Evolutionary conservation across 2,113 vertebrate species (phyloP), one percentile per base, ranked within the genome.

Genomic region (Lynx canadensis): DNA sequence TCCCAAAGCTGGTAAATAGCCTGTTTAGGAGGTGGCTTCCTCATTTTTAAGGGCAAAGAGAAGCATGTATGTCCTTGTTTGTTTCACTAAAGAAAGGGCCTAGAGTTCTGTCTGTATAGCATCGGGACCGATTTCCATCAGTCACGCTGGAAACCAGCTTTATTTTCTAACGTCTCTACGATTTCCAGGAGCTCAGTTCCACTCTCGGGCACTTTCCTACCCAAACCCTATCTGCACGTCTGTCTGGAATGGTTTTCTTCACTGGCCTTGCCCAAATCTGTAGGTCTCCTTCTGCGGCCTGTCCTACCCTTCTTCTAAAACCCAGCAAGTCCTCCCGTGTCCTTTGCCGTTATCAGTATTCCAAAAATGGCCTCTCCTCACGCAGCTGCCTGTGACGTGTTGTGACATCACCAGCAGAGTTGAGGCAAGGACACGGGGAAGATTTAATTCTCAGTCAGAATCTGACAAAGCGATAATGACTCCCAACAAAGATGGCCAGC

Each of bases 401-500:
- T 1, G 11, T 89, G 95, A 94, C 65, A 25, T 97, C 98, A 97
- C 80, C 45, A 7, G 36, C 85, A 94, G 95, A 89, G 94, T 94
- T 96, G 97, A 96, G 83, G 25, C 69, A 60, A 92, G 97, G 96
- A 95, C 89, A 66, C 1, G 27, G 63, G 68, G 73, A 38, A 63
- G 57, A 73, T 66, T 78, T 83, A 7, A n/a, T 92, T 78, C 52
- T 81, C 76, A 57, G 73, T 23, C 36, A 36, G 63, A 25, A 4
- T 60, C 93, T 50, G 12, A 90, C 66, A 36, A 18, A 95, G 92
- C 84, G 68, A 6, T 38, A 74, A 33, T 80, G 76, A 69, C 93
- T 86, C 83, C 89, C 87, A 18, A 57, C 71, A 33, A 19, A 84
- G 71, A 73, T 94, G 93, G 87, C 33, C 69, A 65, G 94, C 73